Percentiles rank a stretch among this genome's conserved stretches.
These are phyloP conservation scores for Chouioia cunea DNA, from an alignment of 2,888 invertebrate species.

Conservation along the genomic window DNA sequence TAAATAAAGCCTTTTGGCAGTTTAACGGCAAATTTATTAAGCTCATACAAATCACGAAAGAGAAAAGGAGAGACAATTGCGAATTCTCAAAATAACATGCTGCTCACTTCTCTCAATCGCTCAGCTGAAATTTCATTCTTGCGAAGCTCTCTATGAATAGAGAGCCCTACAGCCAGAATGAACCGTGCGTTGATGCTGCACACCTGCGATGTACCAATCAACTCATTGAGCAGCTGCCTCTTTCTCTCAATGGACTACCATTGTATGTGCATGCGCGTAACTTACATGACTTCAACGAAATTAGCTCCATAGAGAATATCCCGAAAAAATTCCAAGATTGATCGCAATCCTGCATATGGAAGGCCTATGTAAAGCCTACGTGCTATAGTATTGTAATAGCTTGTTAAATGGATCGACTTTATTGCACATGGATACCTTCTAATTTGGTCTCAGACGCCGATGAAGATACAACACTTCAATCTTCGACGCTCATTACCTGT, in stretches of 20 bases:
- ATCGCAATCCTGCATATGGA: not conserved
- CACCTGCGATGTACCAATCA: slow-evolving; percentile 64
- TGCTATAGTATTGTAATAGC: too few relatives aligned
- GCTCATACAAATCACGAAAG: slow-evolving; percentile 27
- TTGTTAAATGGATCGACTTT: too few relatives aligned
- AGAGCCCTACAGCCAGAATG: slow-evolving; percentile 29
- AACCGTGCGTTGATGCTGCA: slow-evolving; percentile 30
- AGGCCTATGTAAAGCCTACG: slow-evolving; percentile 1
- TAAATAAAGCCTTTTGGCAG: slow-evolving; percentile 13
- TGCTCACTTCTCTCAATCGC: slow-evolving; percentile 33
- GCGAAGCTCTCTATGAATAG: slow-evolving; percentile 35
- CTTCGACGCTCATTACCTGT: too few relatives aligned
- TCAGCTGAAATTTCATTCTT: slow-evolving; percentile 50
- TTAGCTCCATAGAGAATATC: too few relatives aligned
- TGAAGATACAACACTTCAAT: too few relatives aligned
- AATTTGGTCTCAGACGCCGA: too few relatives aligned
- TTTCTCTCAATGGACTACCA: slow-evolving; percentile 40
- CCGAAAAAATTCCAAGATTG: too few relatives aligned
- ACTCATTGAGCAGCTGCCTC: slow-evolving; percentile 64
- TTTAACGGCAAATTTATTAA: slow-evolving; percentile 29
- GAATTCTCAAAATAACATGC: slow-evolving; percentile 15
- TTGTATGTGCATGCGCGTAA: too few relatives aligned
- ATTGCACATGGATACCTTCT: too few relatives aligned
- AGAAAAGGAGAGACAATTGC: slow-evolving; percentile 20
- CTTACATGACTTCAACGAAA: too few relatives aligned